Conservation (phyloP, 2,888 invertebrate genomes). For the Acanthosoma haemorrhoidale region DNA sequence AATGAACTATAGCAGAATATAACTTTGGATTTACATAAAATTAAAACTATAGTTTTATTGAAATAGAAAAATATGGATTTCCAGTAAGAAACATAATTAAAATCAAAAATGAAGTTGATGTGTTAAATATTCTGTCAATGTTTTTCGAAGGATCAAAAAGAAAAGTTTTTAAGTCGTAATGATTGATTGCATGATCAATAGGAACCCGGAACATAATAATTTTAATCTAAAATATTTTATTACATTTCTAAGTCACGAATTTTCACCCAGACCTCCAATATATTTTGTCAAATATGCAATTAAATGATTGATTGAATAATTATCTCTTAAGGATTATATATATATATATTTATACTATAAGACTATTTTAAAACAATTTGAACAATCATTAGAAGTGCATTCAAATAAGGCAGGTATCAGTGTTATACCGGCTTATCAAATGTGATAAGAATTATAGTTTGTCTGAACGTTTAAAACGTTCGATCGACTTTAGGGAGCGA, state of each 20-base stretch:
- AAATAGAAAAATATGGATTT: no score
- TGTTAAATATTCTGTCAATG: background rate
- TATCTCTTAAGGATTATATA: background rate
- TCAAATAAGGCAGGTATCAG: background rate
- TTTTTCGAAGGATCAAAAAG: slow-evolving; percentile 10
- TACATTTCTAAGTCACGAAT: background rate
- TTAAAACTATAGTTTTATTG: no score
- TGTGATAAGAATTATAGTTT: background rate
- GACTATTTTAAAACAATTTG: background rate
- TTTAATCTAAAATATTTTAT: background rate
- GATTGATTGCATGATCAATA: background rate
- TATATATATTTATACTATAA: background rate
- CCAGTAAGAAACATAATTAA: no score
- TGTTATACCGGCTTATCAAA: background rate
- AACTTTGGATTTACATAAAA: no score
- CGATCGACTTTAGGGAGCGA: background rate
- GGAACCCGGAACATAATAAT: background rate
- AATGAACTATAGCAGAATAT: no score
- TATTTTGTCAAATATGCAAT: background rate
- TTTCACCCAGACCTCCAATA: background rate
- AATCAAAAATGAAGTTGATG: no score
- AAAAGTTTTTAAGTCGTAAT: background rate
- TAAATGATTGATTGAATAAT: background rate
- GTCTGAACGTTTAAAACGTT: background rate
- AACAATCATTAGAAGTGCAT: slow-evolving; percentile 18